Evolutionary conservation across 2,888 invertebrate species (phyloP).

Genomic region (Tipula vernalis): DNA sequence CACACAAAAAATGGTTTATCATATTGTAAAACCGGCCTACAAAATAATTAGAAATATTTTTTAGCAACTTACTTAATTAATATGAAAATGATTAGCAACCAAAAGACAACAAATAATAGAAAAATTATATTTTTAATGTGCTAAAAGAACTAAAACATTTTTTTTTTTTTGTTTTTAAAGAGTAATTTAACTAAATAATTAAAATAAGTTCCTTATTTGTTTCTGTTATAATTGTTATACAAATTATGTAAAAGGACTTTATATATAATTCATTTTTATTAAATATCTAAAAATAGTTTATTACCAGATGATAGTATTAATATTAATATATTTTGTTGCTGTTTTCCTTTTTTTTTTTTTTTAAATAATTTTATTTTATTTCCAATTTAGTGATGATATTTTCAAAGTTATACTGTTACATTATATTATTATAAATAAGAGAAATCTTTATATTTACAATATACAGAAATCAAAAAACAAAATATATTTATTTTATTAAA

Average conservation of each 20-base stretch:
- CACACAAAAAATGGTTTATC: neutral
- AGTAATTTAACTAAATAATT: neutral
- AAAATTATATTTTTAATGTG: neutral
- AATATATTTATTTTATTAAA: neutral
- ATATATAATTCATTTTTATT: neutral
- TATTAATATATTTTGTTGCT: neutral
- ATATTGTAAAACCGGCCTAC: neutral
- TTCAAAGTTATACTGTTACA: neutral
- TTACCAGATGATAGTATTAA: conserved; percentile 4
- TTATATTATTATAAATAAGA: neutral
- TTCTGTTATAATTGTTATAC: neutral
- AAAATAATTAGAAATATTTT: neutral
- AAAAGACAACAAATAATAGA: neutral
- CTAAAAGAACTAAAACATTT: neutral
- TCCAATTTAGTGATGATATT: neutral
- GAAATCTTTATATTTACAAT: neutral
- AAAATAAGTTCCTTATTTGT: neutral
- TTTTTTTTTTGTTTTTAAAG: neutral
- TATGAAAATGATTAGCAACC: neutral
- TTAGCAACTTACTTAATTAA: neutral
- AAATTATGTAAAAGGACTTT: neutral
- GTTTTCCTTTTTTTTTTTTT: neutral
- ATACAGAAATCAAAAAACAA: neutral
- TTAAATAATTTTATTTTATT: no score
- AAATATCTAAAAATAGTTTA: neutral